Percentiles rank a stretch among this genome's conserved stretches.
Evolutionary conservation across 2,888 invertebrate species (phyloP).

Genomic region (Mystacides longicornis): DNA sequence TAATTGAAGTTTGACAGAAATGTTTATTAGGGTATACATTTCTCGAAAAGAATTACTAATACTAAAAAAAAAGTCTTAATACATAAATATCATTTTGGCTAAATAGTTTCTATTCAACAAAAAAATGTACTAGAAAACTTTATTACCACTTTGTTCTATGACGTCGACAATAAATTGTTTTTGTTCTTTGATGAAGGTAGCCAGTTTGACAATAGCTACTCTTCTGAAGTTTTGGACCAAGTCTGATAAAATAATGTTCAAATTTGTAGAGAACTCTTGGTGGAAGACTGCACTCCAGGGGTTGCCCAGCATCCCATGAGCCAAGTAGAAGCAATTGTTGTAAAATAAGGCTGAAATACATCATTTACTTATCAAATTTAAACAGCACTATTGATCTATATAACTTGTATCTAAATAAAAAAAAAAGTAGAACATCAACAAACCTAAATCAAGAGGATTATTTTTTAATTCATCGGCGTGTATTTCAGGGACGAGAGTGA

Average conservation of each 20-base stretch:
- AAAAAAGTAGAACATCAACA: too few relatives aligned
- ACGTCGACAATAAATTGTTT: conserved; percentile 36
- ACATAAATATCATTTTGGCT: too few relatives aligned
- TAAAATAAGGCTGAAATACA: conserved; percentile 43
- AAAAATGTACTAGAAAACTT: not conserved
- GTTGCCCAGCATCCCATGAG: conserved; percentile 45
- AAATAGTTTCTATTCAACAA: too few relatives aligned
- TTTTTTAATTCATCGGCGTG: conserved; percentile 40
- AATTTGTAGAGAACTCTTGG: conserved; percentile 32
- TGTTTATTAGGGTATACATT: too few relatives aligned
- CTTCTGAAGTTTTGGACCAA: conserved; percentile 42
- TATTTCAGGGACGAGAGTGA: conserved; percentile 40
- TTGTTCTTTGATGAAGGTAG: conserved; percentile 40
- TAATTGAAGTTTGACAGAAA: too few relatives aligned
- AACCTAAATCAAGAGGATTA: conserved; percentile 45
- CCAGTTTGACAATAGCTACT: conserved; percentile 42
- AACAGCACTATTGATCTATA: not conserved
- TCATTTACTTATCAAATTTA: too few relatives aligned
- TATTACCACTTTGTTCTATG: conserved; percentile 37
- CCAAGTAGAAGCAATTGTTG: conserved; percentile 47
- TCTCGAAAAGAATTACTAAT: too few relatives aligned
- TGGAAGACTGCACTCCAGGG: conserved; percentile 41
- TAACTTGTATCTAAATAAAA: too few relatives aligned
- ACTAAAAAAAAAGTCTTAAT: too few relatives aligned
- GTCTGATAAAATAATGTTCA: conserved; percentile 36